phyloP scores from a whole-genome alignment of 2,888 invertebrate species.

The Oscheius sp. region DNA sequence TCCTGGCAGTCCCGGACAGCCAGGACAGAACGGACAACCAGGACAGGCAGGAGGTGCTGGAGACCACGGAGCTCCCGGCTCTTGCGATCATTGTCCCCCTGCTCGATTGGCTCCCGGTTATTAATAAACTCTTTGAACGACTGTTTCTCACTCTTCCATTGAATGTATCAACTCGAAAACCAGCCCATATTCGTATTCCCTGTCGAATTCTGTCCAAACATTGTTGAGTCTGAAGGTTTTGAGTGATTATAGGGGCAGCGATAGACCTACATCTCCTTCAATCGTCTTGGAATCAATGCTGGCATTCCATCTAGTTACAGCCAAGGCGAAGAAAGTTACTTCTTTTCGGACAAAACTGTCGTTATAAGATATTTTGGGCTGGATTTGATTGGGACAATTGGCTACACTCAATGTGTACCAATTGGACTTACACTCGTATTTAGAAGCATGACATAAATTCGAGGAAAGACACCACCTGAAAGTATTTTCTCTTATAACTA shows the following conservation, averaged over 20 bases:
- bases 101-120: constrained; percentile 68
- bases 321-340: constrained; percentile 36
- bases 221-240: constrained; percentile 5
- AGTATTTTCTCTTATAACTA: no score
- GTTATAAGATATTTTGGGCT: constrained; percentile 31
- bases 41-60: constrained; percentile 43
- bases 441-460: constrained; percentile 33
- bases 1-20: constrained; percentile 56
- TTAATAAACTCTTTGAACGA: constrained; percentile 37
- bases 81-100: constrained; percentile 69
- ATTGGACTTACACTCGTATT: constrained; percentile 41
- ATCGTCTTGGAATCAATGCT: constrained; percentile 1
- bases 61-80: constrained; percentile 64
- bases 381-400: constrained; percentile 34
- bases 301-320: constrained; percentile 38
- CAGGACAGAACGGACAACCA: constrained; percentile 58
- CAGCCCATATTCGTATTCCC: neutral
- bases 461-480: constrained; percentile 41
- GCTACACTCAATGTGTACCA: constrained; percentile 24
- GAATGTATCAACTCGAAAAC: neutral
- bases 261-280: constrained; percentile 7
- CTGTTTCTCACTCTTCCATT: neutral
- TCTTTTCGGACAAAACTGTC: constrained; percentile 34
- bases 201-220: constrained; percentile 11
- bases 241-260: neutral